phyloP scores from a whole-genome alignment of 2,888 invertebrate genomes.

The Tetheella fluctuosa region DNA sequence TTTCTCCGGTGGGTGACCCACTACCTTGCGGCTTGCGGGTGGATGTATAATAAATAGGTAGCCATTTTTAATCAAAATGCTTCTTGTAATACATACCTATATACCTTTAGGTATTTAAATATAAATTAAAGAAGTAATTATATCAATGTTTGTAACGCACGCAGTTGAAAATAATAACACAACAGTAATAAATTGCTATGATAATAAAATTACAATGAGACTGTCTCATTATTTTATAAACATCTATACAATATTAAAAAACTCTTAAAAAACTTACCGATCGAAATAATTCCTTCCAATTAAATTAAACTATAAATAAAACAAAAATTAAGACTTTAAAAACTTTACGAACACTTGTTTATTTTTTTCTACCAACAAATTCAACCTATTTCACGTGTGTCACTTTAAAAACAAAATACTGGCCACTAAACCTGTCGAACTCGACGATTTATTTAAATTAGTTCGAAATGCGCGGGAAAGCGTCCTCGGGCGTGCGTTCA shows the following conservation, averaged over 20 bases:
- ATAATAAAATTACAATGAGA: not conserved
- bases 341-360: slow-evolving; percentile 18
- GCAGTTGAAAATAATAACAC: not conserved
- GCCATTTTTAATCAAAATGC: not conserved
- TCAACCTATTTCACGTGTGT: slow-evolving; percentile 23
- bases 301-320: slow-evolving; percentile 17
- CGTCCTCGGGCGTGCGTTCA: slow-evolving; percentile 66
- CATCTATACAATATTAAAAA: not conserved
- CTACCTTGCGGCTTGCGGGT: not conserved
- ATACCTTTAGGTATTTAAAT: not conserved
- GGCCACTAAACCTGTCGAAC: slow-evolving; percentile 41
- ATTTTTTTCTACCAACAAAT: slow-evolving; percentile 26
- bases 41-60: not conserved
- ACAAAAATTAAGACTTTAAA: slow-evolving; percentile 26
- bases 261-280: slow-evolving; percentile 3
- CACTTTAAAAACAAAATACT: slow-evolving; percentile 30
- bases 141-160: not conserved
- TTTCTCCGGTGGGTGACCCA: slow-evolving; percentile 23
- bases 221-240: not conserved
- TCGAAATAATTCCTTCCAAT: not conserved
- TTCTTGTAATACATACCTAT: not conserved
- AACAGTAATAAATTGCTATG: not conserved
- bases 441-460: slow-evolving; percentile 58
- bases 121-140: not conserved
- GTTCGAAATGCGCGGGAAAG: slow-evolving; percentile 67